Evolutionary conservation across 2,113 vertebrate species (phyloP), one percentile per base, ranked within the genome.

Genomic region (Lamprotornis superbus): DNA sequence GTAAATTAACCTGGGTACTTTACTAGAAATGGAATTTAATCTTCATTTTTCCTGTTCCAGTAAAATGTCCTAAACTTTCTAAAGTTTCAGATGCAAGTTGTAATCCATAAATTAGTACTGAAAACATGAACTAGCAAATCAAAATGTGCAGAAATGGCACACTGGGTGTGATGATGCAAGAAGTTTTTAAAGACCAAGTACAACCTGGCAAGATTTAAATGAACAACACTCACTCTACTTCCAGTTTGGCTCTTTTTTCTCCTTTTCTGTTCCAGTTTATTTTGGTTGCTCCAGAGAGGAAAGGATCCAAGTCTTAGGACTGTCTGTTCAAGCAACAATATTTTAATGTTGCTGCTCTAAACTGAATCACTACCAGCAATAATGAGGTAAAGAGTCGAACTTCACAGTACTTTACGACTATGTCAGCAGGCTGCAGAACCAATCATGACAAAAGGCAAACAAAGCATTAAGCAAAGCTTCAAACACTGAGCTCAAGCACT

Each of bases 371-470:
- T 39, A 55, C 14, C 24, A 83, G 67, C 50, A 83, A 35, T 52
- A 57, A 64, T 0, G 7, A 90, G 17, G 28, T 69, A 42, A 68
- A 4, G 7, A 64, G 31, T 31, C 0, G 0, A 15, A 53, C 39
- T 60, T 37, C 0, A 1, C 0, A 27, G 22, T 40, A 35, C 59
- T 40, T 31, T 20, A 50, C 30, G 50, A 50, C 33, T 69, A 33
- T 42, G 28, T 37, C 50, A 64, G 61, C 40, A 31, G 70, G 59
- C 30, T 21, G 53, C 4, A 77, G 42, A 92, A 90, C 42, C 31
- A 50, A 31, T n/a, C 3, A 3, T 14, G 25, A 57, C 33, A 50
- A 50, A 4, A 83, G 28, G 17, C 49, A 65, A 82, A 79, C 12
- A 35, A 59, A 56, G 40, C 50, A 67, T 59, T 53, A 69, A 50